Evolutionary conservation across 1,140 invertebrate species (phyloP).

Genomic region (Notospermus geniculatus): DNA sequence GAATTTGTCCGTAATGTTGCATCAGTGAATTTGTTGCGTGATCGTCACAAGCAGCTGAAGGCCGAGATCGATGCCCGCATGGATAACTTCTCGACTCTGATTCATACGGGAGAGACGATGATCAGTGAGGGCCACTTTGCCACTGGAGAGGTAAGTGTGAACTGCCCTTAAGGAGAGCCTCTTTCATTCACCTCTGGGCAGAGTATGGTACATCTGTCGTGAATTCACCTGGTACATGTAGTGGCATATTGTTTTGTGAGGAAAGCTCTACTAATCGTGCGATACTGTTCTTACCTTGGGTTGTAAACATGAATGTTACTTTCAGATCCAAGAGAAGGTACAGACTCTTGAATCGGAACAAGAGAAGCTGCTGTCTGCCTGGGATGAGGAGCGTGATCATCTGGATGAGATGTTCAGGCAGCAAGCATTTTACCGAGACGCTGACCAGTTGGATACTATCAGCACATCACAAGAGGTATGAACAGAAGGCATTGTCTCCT

Average conservation of each 20-base stretch:
- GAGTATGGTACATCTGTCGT: too few species aligned
- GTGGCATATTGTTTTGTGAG: too few species aligned
- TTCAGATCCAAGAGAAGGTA: slow-evolving; percentile 86
- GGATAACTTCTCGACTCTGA: slow-evolving; percentile 76
- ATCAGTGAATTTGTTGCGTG: slow-evolving; percentile 82
- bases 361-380: slow-evolving; percentile 96
- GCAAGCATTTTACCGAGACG: slow-evolving; percentile 92
- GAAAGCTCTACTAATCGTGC: too few species aligned
- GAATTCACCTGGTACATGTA: too few species aligned
- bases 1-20: slow-evolving; percentile 84
- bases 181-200: too few species aligned
- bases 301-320: background rate
- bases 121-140: slow-evolving; percentile 77
- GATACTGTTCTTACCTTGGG: too few species aligned
- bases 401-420: slow-evolving; percentile 92
- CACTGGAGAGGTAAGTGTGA: slow-evolving; percentile 62
- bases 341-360: slow-evolving; percentile 86
- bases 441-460: slow-evolving; percentile 86
- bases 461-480: slow-evolving; percentile 82
- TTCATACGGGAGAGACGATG: slow-evolving; percentile 79
- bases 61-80: slow-evolving; percentile 94
- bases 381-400: slow-evolving; percentile 88
- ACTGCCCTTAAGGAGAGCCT: too few species aligned
- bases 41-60: slow-evolving; percentile 79
- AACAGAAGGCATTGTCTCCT: too few species aligned